Base-by-base conservation (phyloP, 92 coral and sea anemone species). In the Pocillopora grandis region DNA sequence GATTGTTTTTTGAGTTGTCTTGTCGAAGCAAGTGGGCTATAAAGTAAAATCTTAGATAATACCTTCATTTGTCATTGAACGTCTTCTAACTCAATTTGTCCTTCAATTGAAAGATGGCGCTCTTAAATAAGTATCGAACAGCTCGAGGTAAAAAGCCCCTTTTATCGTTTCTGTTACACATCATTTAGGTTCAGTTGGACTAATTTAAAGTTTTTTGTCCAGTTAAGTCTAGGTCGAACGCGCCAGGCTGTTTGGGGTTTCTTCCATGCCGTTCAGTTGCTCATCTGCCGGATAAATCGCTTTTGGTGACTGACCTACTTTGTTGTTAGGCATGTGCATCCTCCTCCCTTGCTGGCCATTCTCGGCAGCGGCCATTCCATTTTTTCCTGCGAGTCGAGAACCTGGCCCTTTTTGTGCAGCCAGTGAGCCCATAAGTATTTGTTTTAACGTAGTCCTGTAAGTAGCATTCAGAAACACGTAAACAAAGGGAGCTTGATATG, bases 381-480 rank as follows among this genome's bases (percentile, higher is more conserved):
- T 33, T 27, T 14, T 23, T 68, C 52, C 17, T 5, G 18, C 6
- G 19, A 14, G 23, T 42, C 75, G 42, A 15, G 37, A 1, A 14
- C 49, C 17, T 2, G 17, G 58, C 19, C 12, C 11, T 36, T n/a
- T 60, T 6, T 60, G 77, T 12, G 21, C 31, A 3, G 76, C 12
- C 5, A 3, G 52, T 3, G 69, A 5, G 61, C 57, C 77, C 3
- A 21, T 62, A 7, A 81, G 61, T 60, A 71, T n/a, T 12, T 19
- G 35, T 20, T 60, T 81, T 16, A 81, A 60, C 6, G 77, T 17
- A 42, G 1, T 35, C 36, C 77, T 71, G n/a, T 71, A 81, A 17
- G 60, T 81, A 6, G 65, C 5, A 60, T 81, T 81, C 49, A 81
- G 59, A 4, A 81, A 21, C 1, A 70, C 12, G 17, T 70, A 71